Conservation (phyloP, 2,888 invertebrate genomes). For the Mactromeris polynyma region DNA sequence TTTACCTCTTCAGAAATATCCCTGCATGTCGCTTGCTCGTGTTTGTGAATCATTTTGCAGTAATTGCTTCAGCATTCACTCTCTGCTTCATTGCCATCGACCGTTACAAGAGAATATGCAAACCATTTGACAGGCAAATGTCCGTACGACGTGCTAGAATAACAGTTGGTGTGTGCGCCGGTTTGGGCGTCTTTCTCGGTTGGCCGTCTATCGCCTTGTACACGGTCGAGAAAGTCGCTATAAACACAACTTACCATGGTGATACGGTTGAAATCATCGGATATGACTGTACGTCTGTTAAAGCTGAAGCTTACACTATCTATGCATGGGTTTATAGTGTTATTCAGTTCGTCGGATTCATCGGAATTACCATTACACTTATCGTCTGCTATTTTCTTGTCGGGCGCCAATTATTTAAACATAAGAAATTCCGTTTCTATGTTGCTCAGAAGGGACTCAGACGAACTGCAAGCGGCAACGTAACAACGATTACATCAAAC, state of each 20-base stretch:
- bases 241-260: slow-evolving; percentile 56
- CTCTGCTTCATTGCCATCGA: slow-evolving; percentile 78
- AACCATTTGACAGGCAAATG: slow-evolving; percentile 78
- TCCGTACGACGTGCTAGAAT: slow-evolving; percentile 70
- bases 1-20: slow-evolving; percentile 72
- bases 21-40: slow-evolving; percentile 75
- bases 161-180: slow-evolving; percentile 53
- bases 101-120: slow-evolving; percentile 79
- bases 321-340: slow-evolving; percentile 75
- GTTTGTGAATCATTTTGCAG: slow-evolving; percentile 75
- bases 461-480: slow-evolving; percentile 63
- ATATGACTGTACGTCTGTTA: slow-evolving; percentile 77
- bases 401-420: slow-evolving; percentile 71
- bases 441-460: slow-evolving; percentile 57
- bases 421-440: slow-evolving; percentile 69
- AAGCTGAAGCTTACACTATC: slow-evolving; percentile 66
- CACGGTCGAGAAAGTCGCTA: slow-evolving; percentile 71
- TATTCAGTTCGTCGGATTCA: slow-evolving; percentile 76
- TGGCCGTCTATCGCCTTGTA: slow-evolving; percentile 77
- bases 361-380: slow-evolving; percentile 68
- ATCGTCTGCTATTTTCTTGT: slow-evolving; percentile 74
- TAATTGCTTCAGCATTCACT: slow-evolving; percentile 75
- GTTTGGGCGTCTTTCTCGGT: slow-evolving; percentile 57
- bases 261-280: slow-evolving; percentile 58
- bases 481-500: slow-evolving; percentile 56